Evolutionary conservation across 2,888 invertebrate species (phyloP).

Genomic region (Amphipoea lucens): DNA sequence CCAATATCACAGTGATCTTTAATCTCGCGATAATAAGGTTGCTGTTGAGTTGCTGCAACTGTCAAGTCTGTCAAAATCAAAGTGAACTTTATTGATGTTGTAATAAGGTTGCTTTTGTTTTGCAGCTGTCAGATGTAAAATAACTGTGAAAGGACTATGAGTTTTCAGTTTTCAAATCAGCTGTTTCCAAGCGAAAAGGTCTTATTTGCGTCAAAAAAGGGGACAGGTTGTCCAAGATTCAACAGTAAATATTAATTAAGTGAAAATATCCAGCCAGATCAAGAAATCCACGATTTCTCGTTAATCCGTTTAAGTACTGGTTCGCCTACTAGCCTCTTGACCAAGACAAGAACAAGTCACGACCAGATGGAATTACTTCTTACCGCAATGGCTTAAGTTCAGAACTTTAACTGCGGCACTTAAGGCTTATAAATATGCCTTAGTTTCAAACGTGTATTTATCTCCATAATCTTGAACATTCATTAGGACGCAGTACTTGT

Average conservation of each 20-base stretch:
- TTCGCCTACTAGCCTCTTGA: slow-evolving; percentile 58
- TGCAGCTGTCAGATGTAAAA: background rate
- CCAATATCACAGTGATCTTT: too few relatives aligned
- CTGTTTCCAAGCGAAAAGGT: background rate
- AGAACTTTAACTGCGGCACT: slow-evolving; percentile 42
- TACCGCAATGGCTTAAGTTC: slow-evolving; percentile 34
- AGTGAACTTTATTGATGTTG: background rate
- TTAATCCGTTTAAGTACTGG: slow-evolving; percentile 46
- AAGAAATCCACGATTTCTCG: slow-evolving; percentile 37
- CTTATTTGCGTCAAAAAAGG: background rate
- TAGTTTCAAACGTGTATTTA: slow-evolving; percentile 48
- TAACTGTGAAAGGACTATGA: background rate
- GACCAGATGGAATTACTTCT: slow-evolving; percentile 37
- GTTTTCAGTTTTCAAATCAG: background rate
- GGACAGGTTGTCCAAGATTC: background rate
- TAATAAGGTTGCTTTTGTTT: background rate
- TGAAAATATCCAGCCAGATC: slow-evolving; percentile 13
- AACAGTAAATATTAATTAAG: background rate
- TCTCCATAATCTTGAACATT: slow-evolving; percentile 52
- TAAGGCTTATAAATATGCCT: slow-evolving; percentile 45
- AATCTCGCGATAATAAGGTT: too few relatives aligned
- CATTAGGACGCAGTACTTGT: slow-evolving; percentile 33
- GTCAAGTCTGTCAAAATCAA: background rate
- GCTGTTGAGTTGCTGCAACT: background rate
- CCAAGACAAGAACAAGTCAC: slow-evolving; percentile 51